Evolutionary conservation across 2,113 vertebrate species (phyloP).

Genomic region (Neogobius melanostomus): DNA sequence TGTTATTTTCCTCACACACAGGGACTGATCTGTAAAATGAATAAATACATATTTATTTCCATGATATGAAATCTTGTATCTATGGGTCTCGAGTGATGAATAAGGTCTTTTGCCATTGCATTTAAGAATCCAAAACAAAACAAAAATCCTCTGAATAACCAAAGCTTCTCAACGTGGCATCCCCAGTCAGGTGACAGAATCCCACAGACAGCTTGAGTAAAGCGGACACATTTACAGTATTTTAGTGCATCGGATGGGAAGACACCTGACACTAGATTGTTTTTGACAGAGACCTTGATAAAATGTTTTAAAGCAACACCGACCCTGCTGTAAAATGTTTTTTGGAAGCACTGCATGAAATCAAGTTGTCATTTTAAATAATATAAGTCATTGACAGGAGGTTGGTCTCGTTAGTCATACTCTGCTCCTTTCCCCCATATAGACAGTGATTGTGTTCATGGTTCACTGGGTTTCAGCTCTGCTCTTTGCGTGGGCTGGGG

Average conservation of each 20-base stretch:
- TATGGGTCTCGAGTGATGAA: no score
- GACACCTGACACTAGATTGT: slow-evolving; percentile 6
- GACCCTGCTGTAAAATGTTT: slow-evolving; percentile 38
- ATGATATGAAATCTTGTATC: not conserved
- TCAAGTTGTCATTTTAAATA: not conserved
- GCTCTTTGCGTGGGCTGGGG: slow-evolving; percentile 83
- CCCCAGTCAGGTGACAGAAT: not conserved
- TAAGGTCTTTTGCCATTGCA: no score
- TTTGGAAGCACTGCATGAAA: slow-evolving; percentile 6
- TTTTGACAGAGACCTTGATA: slow-evolving; percentile 17
- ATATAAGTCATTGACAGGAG: not conserved
- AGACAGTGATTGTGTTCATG: not conserved
- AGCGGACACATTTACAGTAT: slow-evolving; percentile 3
- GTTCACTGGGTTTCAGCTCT: slow-evolving; percentile 71
- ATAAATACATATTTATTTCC: slow-evolving; percentile 19
- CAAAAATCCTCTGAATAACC: no score
- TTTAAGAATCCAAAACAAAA: no score
- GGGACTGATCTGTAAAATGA: not conserved
- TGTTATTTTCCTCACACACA: slow-evolving; percentile 1
- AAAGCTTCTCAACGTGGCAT: slow-evolving; percentile 1
- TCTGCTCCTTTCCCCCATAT: not conserved
- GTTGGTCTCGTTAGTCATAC: not conserved
- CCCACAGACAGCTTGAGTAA: not conserved
- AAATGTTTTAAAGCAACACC: slow-evolving; percentile 23
- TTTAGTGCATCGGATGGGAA: slow-evolving; percentile 29